Base-by-base conservation (phyloP, 92 coral and sea anemone species). In the Actinernus sp. region DNA sequence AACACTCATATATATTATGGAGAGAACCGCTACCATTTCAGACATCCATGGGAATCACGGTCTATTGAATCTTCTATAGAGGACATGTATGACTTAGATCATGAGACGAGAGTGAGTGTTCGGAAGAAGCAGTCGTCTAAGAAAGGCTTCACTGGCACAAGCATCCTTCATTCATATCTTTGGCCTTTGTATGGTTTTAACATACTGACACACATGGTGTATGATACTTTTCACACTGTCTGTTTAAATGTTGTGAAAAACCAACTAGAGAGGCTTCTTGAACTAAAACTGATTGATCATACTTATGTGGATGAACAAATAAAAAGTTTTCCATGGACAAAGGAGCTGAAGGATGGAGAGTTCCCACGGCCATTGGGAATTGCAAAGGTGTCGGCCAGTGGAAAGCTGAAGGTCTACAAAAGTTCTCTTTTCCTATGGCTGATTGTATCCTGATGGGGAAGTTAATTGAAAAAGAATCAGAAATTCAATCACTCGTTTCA, bases 131-230 rank as follows among this genome's bases (percentile, higher is more conserved):
- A 31, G 74, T 55, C 93, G 51, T 81, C 85, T 29, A 38, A 67
- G 12, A 74, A 58, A 66, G 90, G 90, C 64, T 83, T 88, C 58
- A 88, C 90, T n/a, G 90, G 95, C 3, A 83, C 69, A 46, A 62
- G 68, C 21, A 61, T 61, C 27, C 49, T 74, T 41, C 73, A 74
- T 33, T 63, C 55, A 31, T 74, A 74, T 27, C 56, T 74, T 34
- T 54, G 64, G 34, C 82, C 82, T 2, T 48, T 74, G 22, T 74
- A 74, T 63, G 75, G 55, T 24, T 74, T 74, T 64, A 71, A 68
- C 55, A 59, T 78, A 39, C 40, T 68, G 28, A 21, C 18, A 20
- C 85, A 68, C 59, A 4, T 52, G 18, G 64, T 63, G 24, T 61
- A 27, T 61, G 65, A 80, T 71, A 12, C 31, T 43, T 72, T 51